phyloP scores from a whole-genome alignment of 2,888 invertebrate species.

The Pterobdella sp. region DNA sequence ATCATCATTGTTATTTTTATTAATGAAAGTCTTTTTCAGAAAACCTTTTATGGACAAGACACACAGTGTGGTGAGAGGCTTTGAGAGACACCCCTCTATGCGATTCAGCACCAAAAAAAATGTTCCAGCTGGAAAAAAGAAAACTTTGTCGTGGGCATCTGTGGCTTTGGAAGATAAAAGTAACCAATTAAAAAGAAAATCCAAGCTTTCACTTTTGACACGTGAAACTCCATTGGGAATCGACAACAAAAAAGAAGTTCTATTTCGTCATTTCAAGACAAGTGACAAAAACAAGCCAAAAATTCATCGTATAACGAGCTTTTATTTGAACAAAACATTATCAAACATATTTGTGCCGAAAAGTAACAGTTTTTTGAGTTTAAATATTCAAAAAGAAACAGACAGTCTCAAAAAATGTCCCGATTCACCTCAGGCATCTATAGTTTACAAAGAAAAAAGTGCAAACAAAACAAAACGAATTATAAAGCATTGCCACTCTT shows the following conservation, averaged over 20 bases:
- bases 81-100: constrained; percentile 26
- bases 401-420: too few species aligned
- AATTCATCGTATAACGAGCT: constrained; percentile 4
- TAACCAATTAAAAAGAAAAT: neutral
- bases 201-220: neutral
- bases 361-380: neutral
- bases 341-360: constrained; percentile 7
- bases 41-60: neutral
- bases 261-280: neutral
- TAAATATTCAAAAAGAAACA: neutral
- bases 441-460: too few species aligned
- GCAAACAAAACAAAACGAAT: neutral
- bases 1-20: neutral
- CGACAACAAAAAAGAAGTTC: neutral
- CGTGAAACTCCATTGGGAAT: neutral
- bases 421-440: too few species aligned
- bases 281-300: constrained; percentile 6
- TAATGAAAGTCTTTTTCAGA: neutral
- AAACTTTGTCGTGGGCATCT: neutral
- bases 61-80: neutral
- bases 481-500: neutral
- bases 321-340: constrained; percentile 11
- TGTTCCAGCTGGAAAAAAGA: neutral
- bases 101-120: constrained; percentile 7
- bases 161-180: neutral